phyloP scores from a whole-genome alignment of 2,888 invertebrate genomes.

The Xestia c-nigrum region DNA sequence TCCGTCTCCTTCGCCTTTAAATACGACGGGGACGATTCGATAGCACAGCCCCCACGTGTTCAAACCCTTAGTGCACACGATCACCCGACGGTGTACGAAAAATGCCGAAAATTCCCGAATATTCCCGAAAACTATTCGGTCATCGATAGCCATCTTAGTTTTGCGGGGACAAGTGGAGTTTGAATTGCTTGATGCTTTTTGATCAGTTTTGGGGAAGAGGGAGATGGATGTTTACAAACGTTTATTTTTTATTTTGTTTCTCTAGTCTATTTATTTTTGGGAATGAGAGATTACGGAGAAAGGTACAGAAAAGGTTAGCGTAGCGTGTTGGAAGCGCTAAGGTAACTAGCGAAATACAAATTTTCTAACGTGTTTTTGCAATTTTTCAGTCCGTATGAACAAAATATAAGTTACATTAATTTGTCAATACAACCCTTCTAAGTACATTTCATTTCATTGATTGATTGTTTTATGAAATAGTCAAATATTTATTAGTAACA shows the following conservation, averaged over 20 bases:
- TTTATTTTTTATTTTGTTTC: not conserved
- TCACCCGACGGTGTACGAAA: constrained; percentile 53
- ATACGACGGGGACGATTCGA: constrained; percentile 83
- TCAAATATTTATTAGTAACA: no score
- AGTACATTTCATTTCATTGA: no score
- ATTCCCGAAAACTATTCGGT: constrained; percentile 53
- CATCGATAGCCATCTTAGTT: constrained; percentile 54
- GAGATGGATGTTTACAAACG: not conserved
- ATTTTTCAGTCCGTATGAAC: no score
- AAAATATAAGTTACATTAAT: no score
- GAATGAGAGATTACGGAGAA: not conserved
- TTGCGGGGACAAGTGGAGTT: constrained; percentile 39
- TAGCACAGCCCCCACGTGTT: constrained; percentile 68
- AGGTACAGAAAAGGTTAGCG: not conserved
- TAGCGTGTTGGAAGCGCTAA: not conserved
- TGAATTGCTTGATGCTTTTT: constrained; percentile 31
- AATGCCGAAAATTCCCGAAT: constrained; percentile 54
- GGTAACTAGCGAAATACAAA: not conserved
- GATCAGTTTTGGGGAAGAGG: not conserved
- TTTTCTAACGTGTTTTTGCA: no score
- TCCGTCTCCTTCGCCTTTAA: constrained; percentile 85
- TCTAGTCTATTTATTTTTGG: not conserved
- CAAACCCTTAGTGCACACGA: constrained; percentile 54
- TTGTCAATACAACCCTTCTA: no score
- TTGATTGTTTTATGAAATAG: no score